A percentile compares a stretch with the other conserved stretches of the same genome.
phyloP scores from a whole-genome alignment of 2,888 invertebrate species.

The Lasioglossum figueresi region DNA sequence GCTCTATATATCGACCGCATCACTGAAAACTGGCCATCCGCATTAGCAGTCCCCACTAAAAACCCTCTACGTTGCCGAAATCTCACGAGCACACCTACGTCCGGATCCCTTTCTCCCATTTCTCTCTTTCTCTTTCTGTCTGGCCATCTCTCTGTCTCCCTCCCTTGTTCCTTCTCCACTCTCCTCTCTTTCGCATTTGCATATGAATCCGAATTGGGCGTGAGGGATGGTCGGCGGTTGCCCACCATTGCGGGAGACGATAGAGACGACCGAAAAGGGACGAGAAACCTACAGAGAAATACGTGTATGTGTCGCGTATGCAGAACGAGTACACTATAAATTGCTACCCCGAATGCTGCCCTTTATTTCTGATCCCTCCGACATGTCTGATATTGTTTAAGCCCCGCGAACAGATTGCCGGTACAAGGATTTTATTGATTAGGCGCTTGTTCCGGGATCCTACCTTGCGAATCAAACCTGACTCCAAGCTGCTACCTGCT shows the following conservation, averaged over 20 bases:
- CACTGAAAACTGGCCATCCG: slow-evolving; percentile 75
- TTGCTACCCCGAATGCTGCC: slow-evolving; percentile 19
- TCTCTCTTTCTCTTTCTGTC: background rate
- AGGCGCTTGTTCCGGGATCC: background rate
- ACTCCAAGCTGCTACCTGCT: background rate
- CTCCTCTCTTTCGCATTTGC: slow-evolving; percentile 71
- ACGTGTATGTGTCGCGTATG: slow-evolving; percentile 22
- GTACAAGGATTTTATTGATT: background rate
- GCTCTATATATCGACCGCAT: slow-evolving; percentile 45
- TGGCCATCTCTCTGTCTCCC: background rate
- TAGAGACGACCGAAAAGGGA: slow-evolving; percentile 47
- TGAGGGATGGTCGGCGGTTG: slow-evolving; percentile 63
- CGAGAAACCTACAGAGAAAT: slow-evolving; percentile 26
- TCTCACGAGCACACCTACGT: slow-evolving; percentile 47
- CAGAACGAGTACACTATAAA: slow-evolving; percentile 25
- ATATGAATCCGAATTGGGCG: slow-evolving; percentile 78
- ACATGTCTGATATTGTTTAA: slow-evolving; percentile 15
- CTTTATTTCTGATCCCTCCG: slow-evolving; percentile 14
- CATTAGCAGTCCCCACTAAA: slow-evolving; percentile 72
- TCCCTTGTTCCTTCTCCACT: background rate
- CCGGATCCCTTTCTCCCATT: background rate
- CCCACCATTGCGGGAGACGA: slow-evolving; percentile 53
- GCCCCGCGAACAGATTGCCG: background rate
- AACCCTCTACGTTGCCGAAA: slow-evolving; percentile 62
- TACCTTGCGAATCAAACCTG: background rate